Evolutionary conservation across 2,797 vertebrate genomes (phyloP), one percentile per base, ranked within the genome.

Genomic region (Rhadinocentrus ornatus): DNA sequence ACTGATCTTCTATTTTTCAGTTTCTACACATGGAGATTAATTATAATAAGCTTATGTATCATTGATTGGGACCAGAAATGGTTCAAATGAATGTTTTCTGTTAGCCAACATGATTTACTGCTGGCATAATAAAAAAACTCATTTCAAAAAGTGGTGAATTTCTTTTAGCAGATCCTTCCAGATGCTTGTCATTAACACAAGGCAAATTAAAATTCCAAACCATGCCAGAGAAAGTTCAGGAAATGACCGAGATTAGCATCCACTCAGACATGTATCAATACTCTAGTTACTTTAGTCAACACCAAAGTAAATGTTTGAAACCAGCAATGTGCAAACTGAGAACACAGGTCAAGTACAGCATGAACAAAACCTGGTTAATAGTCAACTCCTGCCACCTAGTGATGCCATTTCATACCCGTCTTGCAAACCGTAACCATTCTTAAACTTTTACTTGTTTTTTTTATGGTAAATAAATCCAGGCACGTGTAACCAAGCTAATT

Each of bases 341-440:
- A 41, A n/a, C 9, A 34, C 0, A 0, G 26, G 1, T 24, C 44
- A 53, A 27, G 6, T 1, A 26, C 3, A 15, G 8, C 16, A n/a
- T 13, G 32, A 11, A 32, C 11, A 26, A 3, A 2, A 1, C 41
- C 44, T 46, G 44, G n/a, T 63, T 48, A 34, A 37, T 41, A 63
- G 69, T 69, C 35, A 46, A 20, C 12, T 86, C n/a, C 82, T 83
- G 89, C 89, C 90, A 59, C 63, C 86, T 92, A 88, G 85, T 82
- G 90, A 68, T 32, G 20, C 13, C 3, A 31, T 16, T 3, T 53
- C 32, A 8, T 39, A 20, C 44, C 50, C 7, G 8, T 2, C 53
- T 2, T 12, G 32, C 2, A 46, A 39, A 22, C 34, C 2, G 20
- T 20, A 5, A 52, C 4, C 1, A 3, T 12, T 50, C 48, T n/a